Evolutionary conservation across 2,113 vertebrate genomes (phyloP), one percentile per base, ranked within the genome.

Genomic region (Mesitornis unicolor): DNA sequence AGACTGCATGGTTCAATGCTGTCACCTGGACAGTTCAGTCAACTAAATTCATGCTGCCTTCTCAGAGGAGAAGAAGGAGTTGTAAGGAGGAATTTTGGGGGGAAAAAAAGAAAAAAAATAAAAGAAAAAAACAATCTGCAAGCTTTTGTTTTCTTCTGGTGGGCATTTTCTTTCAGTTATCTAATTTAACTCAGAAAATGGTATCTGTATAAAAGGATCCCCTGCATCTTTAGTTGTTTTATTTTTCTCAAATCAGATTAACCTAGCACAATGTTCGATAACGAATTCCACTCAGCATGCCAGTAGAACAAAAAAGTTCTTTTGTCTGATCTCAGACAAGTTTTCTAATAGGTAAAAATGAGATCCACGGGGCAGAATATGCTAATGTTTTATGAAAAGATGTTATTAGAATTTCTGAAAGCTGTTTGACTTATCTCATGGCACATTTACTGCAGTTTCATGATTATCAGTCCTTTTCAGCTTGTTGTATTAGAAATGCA

Each of bases 321-420:
- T 97, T 93, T 93, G 90, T 97, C 75, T 97, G 93, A 90, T 96
- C 88, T 78, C 57, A 91, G 90, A 86, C 75, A 96, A 93, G 51
- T 93, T 94, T 67, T 82, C 63, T 97, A 97, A 96, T 97, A 92
- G 93, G 92, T 96, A 93, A 94, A 95, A 97, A 97, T 97, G 92
- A 97, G 95, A 93, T 86, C 88, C 92, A 85, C 33, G 12, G 90
- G 89, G 78, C 89, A 92, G 56, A 87, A 69, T 95, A 92, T 86
- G 71, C 42, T 93, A 97, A 97, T 94, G 45, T 67, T 75, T 65
- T 78, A 68, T 88, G 76, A 92, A 96, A 89, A 93, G 38, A 95
- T 78, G 92, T 85, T 92, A 88, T 96, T 91, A 80, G 82, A 88
- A 94, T 93, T 90, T 96, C 54, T 85, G 88, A 89, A 88, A 95